Evolutionary conservation across 1,140 invertebrate genomes (phyloP).

Genomic region (Chymomyza costata): DNA sequence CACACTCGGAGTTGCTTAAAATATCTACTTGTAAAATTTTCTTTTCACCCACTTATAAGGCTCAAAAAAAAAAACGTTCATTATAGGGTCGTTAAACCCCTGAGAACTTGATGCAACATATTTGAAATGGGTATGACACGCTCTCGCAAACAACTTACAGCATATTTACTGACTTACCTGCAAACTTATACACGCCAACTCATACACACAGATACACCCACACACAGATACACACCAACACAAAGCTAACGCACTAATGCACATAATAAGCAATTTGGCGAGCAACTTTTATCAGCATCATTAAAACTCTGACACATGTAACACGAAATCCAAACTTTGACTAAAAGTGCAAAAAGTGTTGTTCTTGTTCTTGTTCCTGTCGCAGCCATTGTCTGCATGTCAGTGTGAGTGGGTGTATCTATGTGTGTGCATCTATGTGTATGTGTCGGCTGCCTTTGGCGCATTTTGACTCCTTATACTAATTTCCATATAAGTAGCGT

Average conservation of each 20-base stretch:
- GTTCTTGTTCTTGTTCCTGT: conserved; percentile 11
- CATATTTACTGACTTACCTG: conserved; percentile 5
- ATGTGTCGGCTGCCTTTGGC: conserved; percentile 50
- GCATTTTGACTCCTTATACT: conserved; percentile 70
- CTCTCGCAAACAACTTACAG: conserved; percentile 29
- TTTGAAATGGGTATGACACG: conserved; percentile 30
- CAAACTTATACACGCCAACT: conserved; percentile 12
- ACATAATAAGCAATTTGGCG: conserved; percentile 67
- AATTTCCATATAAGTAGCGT: conserved; percentile 74
- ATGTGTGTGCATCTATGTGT: conserved; percentile 20
- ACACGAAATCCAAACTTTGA: conserved; percentile 73
- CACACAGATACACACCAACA: neutral
- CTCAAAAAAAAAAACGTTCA: too few relatives aligned
- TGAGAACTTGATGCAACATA: conserved; percentile 22
- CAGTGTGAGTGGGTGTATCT: conserved; percentile 5
- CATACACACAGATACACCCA: neutral
- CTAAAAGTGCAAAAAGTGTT: conserved; percentile 70
- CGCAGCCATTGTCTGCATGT: conserved; percentile 5
- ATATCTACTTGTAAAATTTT: too few relatives aligned
- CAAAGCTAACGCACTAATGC: conserved; percentile 41
- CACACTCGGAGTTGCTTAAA: too few relatives aligned
- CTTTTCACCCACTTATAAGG: too few relatives aligned
- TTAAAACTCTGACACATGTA: conserved; percentile 74
- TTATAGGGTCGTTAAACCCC: conserved; percentile 23
- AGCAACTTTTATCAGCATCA: conserved; percentile 70